Conservation (phyloP, 2,113 vertebrate genomes). For the Xiphorhynchus elegans region DNA sequence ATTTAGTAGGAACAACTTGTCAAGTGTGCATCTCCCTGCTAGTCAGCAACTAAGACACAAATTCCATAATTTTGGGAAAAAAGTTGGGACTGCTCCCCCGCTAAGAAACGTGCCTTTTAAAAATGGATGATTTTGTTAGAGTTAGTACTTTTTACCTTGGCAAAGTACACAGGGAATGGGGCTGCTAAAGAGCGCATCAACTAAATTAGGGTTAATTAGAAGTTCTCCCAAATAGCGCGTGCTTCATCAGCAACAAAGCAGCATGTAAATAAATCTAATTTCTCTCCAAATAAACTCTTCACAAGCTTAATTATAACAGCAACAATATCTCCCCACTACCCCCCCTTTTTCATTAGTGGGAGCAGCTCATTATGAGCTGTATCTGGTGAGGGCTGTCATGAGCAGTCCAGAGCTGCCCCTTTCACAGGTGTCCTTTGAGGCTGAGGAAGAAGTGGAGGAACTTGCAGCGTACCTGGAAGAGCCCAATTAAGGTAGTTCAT, state of each 20-base stretch:
- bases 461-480: conserved; percentile 56
- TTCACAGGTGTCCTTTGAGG: conserved; percentile 65
- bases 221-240: conserved; percentile 79
- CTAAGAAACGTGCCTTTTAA: not conserved
- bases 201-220: conserved; percentile 92
- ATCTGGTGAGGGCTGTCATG: conserved; percentile 55
- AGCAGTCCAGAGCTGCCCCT: conserved; percentile 58
- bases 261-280: conserved; percentile 94
- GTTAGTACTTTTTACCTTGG: conserved; percentile 57
- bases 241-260: conserved; percentile 85
- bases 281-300: conserved; percentile 79
- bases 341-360: conserved; percentile 70
- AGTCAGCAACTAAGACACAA: not conserved
- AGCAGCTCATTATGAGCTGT: conserved; percentile 68
- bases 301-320: conserved; percentile 80
- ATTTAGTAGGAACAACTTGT: not conserved
- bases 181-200: conserved; percentile 68
- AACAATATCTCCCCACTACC: conserved; percentile 57
- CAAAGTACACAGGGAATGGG: conserved; percentile 28
- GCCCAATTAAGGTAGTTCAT: conserved; percentile 68
- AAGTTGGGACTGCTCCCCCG: not conserved
- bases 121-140: conserved; percentile 12
- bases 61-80: not conserved
- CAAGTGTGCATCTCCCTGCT: not conserved
- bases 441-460: conserved; percentile 19